phyloP scores from a whole-genome alignment of 2,113 vertebrate genomes.

The Penelope pileata region DNA sequence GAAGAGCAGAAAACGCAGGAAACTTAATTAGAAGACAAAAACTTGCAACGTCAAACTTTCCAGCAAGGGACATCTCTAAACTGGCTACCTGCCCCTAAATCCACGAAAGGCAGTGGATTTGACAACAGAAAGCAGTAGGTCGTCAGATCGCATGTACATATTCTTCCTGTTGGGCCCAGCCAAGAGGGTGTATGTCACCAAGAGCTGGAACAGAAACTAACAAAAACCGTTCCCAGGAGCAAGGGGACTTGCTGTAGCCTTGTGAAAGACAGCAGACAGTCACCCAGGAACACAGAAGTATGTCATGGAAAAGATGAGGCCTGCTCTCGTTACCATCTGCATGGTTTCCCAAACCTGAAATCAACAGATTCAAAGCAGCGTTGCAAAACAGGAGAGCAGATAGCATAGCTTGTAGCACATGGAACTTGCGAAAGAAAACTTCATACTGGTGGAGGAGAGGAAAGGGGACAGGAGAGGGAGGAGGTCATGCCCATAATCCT shows the following conservation, averaged over 20 bases:
- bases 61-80: accelerated
- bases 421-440: neutral
- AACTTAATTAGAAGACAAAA: neutral
- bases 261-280: neutral
- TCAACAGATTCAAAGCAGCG: neutral
- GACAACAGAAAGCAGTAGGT: neutral
- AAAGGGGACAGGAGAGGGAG: neutral
- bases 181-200: neutral
- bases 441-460: accelerated
- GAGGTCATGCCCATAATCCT: neutral
- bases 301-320: neutral
- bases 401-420: neutral
- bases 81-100: neutral
- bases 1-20: neutral
- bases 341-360: neutral
- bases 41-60: neutral
- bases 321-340: neutral
- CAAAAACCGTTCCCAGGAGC: neutral
- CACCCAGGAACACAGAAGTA: neutral
- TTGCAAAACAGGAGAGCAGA: neutral
- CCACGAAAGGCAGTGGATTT: neutral
- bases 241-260: neutral
- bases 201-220: neutral
- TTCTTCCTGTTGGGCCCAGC: accelerated
- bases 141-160: neutral